Evolutionary conservation across 1,140 invertebrate species (phyloP).

Genomic region (Sycophila sp.): DNA sequence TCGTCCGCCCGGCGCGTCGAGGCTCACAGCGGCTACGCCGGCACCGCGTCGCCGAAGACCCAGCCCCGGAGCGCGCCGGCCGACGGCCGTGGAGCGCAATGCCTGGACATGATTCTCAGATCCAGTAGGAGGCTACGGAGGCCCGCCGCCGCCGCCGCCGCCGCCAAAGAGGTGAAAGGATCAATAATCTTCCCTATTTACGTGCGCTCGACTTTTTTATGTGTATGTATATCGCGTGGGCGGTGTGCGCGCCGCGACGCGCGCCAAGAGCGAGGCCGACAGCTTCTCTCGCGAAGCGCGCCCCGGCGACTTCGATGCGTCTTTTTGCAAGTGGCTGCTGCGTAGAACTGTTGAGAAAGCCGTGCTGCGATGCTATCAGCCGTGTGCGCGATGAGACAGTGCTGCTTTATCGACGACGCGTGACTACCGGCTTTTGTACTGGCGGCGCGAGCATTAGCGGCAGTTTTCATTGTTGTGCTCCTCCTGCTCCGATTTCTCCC

Average conservation of each 20-base stretch:
- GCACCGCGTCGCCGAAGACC: background rate
- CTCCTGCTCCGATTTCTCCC: background rate
- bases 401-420: background rate
- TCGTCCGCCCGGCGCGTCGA: background rate
- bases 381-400: too few relatives aligned
- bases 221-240: background rate
- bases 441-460: background rate
- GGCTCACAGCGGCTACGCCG: background rate
- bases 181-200: background rate
- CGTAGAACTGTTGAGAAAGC: too few relatives aligned
- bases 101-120: background rate
- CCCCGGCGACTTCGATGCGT: too few relatives aligned
- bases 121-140: background rate
- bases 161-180: conserved; percentile 12
- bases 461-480: background rate
- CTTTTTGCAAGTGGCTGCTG: too few relatives aligned
- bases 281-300: too few relatives aligned
- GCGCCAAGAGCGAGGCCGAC: too few relatives aligned
- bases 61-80: background rate
- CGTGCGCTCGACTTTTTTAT: background rate
- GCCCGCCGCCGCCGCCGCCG: background rate
- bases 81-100: background rate
- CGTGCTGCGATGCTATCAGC: too few relatives aligned
- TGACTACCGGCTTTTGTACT: background rate
- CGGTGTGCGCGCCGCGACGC: background rate